Conservation (phyloP, 2,888 invertebrate species). For the Platycheirus rosarum region DNA sequence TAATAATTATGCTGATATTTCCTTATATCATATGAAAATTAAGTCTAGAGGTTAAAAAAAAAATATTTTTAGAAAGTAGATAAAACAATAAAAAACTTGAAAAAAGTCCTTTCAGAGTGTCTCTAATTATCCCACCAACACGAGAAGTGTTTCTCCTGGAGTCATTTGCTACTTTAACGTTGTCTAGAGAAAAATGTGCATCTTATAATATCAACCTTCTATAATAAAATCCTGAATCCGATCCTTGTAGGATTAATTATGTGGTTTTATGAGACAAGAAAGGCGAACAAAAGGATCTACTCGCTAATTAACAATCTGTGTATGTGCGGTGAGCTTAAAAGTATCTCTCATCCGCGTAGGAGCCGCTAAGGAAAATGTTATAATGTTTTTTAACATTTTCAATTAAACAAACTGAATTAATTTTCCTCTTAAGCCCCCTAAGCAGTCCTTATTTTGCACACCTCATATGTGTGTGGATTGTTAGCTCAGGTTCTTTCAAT, state of each 20-base stretch:
- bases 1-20: no score
- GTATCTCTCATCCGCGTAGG: not conserved
- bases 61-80: no score
- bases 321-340: slow-evolving; percentile 56
- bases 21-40: no score
- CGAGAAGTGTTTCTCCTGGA: not conserved
- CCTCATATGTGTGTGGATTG: slow-evolving; percentile 69
- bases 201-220: slow-evolving; percentile 15
- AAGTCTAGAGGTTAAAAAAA: no score
- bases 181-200: slow-evolving; percentile 32
- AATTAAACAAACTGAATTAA: slow-evolving; percentile 53
- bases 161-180: not conserved
- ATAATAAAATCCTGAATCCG: slow-evolving; percentile 77
- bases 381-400: slow-evolving; percentile 52
- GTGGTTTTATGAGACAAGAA: slow-evolving; percentile 81
- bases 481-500: slow-evolving; percentile 34
- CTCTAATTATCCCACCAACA: not conserved
- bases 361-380: slow-evolving; percentile 31
- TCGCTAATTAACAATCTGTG: slow-evolving; percentile 73
- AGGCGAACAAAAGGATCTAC: slow-evolving; percentile 57
- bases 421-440: slow-evolving; percentile 71
- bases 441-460: slow-evolving; percentile 79
- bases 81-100: no score
- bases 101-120: slow-evolving; percentile 6
- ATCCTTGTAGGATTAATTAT: slow-evolving; percentile 83